Evolutionary conservation across 2,113 vertebrate species (phyloP), one percentile per base, ranked within the genome.

Genomic region (Perccottus glenii): DNA sequence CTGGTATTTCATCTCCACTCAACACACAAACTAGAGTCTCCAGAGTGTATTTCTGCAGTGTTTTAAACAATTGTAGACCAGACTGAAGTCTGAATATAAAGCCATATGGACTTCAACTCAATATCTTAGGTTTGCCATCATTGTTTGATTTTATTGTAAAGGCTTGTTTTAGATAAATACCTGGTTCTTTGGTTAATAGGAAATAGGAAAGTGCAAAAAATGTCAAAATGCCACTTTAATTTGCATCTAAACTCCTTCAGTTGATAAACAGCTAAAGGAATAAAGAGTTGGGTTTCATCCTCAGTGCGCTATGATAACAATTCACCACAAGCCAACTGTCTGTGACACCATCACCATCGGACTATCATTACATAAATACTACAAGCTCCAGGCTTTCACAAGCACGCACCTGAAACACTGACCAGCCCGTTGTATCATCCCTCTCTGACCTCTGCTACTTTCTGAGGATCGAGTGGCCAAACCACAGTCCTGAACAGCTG

Each of bases 401-500:
- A 62, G 55, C 59, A 14, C 73, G 77, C 80, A 87, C 85, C 88
- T 85, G 83, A 84, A 75, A 77, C 73, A 69, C 52, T 71, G 79
- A 63, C 73, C 81, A 68, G 80, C 45, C 76, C 27, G 61, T 64
- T 47, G 53, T 77, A 52, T 81, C 72, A 67, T 83, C 86, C 77
- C 81, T 58, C 73, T 85, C 62, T 87, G 84, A 91, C 83, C 87
- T 87, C 73, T 75, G 75, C 73, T 74, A 8, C 72, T 61, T 70
- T 83, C 57, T 60, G 80, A 70, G 82, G 84, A 83, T 89, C 80
- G 5, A 82, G 85, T 85, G 66, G 82, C 83, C 77, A 75, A 77
- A 88, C 82, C 80, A 38, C 86, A 83, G 79, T 55, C 67, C 82
- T 48, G 60, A 86, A 83, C 87, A 89, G 90, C 88, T 90, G 88